phyloP scores from a whole-genome alignment of 2,888 invertebrate genomes.

The Seira sanloemensis region DNA sequence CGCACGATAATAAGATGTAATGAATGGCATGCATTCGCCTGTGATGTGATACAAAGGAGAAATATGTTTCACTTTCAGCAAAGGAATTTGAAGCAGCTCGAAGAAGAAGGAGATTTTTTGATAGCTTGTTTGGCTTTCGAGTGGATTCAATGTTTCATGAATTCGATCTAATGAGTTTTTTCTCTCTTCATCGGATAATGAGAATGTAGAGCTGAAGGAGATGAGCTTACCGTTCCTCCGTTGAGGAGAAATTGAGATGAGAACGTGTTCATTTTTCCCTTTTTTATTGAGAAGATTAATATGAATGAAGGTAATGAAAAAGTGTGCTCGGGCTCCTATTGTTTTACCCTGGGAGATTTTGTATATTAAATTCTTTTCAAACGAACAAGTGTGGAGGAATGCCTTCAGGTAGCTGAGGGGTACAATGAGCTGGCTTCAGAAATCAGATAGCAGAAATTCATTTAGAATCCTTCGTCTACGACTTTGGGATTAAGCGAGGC shows the following conservation, averaged over 20 bases:
- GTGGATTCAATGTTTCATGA: background rate
- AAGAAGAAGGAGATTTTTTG: too few relatives aligned
- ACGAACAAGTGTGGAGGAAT: too few relatives aligned
- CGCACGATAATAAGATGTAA: constrained; percentile 39
- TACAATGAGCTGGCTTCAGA: too few relatives aligned
- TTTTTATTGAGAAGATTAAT: background rate
- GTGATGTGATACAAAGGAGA: background rate
- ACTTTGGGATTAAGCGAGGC: too few relatives aligned
- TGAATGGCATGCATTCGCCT: constrained; percentile 41
- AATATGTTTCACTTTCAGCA: background rate
- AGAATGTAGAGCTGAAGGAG: background rate
- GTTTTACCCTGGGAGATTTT: background rate
- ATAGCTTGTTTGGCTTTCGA: background rate
- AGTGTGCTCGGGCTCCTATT: background rate
- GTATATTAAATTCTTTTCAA: too few relatives aligned
- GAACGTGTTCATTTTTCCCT: background rate
- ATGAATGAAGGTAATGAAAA: background rate
- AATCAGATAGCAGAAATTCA: too few relatives aligned
- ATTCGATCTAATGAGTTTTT: constrained; percentile 2
- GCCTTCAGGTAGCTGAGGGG: too few relatives aligned
- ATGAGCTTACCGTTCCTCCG: background rate
- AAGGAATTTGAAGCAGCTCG: background rate
- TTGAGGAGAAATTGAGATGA: background rate
- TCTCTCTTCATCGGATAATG: constrained; percentile 2
- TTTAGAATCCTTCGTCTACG: too few relatives aligned